phyloP scores from a whole-genome alignment of 64 coral and sea anemone genomes.

The Montipora foliosa region DNA sequence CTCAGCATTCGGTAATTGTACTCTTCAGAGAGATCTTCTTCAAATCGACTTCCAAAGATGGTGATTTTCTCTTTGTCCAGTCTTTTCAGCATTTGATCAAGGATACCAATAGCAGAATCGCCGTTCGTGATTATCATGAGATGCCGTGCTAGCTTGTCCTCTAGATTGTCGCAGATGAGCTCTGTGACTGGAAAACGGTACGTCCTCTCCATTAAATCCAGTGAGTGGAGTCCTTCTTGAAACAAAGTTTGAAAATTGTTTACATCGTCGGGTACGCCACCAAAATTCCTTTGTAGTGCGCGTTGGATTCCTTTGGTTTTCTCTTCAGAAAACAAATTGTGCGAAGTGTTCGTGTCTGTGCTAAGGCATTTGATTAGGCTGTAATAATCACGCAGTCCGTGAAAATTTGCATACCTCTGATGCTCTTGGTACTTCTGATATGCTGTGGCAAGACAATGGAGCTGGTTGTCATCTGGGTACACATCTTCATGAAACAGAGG shows the following conservation, averaged over 20 bases:
- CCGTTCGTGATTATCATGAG: slow-evolving; percentile 83
- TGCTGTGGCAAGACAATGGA: slow-evolving; percentile 63
- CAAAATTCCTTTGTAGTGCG: slow-evolving; percentile 84
- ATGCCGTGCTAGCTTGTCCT: slow-evolving; percentile 72
- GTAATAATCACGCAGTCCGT: slow-evolving; percentile 92
- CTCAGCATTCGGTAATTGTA: slow-evolving; percentile 82
- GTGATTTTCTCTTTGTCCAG: slow-evolving; percentile 79
- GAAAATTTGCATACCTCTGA: slow-evolving; percentile 83
- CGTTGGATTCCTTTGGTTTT: slow-evolving; percentile 54
- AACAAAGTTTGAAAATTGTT: slow-evolving; percentile 68
- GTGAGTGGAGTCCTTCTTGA: slow-evolving; percentile 37
- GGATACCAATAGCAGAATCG: slow-evolving; percentile 76
- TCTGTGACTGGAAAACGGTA: slow-evolving; percentile 14
- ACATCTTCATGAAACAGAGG: not conserved
- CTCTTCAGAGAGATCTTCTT: slow-evolving; percentile 78
- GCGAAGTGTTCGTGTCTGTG: slow-evolving; percentile 8
- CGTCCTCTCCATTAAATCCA: not conserved
- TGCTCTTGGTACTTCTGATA: slow-evolving; percentile 75
- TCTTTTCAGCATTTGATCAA: slow-evolving; percentile 64
- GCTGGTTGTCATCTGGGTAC: slow-evolving; percentile 44
- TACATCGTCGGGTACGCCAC: slow-evolving; percentile 61
- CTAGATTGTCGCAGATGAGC: slow-evolving; percentile 71
- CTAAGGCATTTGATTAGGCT: slow-evolving; percentile 79
- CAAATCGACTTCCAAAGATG: slow-evolving; percentile 82
- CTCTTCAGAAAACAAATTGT: slow-evolving; percentile 34